Conservation (phyloP, 2,797 vertebrate genomes). For the Bovichtus diacanthus region DNA sequence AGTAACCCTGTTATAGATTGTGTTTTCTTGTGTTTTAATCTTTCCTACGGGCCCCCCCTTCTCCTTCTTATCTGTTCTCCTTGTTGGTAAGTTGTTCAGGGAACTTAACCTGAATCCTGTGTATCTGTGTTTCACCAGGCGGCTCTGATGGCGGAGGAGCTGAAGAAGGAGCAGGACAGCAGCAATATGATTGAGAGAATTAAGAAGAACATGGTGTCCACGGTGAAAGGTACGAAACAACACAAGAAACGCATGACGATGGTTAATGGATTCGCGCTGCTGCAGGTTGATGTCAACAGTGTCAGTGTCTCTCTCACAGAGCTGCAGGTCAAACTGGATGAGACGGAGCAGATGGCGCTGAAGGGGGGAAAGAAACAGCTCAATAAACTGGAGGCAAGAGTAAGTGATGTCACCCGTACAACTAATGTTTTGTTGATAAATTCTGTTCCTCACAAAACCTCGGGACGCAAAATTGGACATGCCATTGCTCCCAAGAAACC, state of each 20-base stretch:
- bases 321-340: constrained; percentile 90
- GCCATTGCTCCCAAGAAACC: no score
- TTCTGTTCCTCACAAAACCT: no score
- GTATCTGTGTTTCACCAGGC: constrained; percentile 48
- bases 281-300: not conserved
- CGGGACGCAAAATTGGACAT: no score
- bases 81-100: not conserved
- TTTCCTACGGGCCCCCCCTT: no score
- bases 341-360: constrained; percentile 91
- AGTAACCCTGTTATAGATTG: not conserved
- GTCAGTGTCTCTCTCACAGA: constrained; percentile 72
- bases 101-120: not conserved
- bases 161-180: constrained; percentile 82
- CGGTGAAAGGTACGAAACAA: constrained; percentile 64
- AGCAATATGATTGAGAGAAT: constrained; percentile 68
- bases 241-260: no score
- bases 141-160: constrained; percentile 78
- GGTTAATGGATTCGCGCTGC: no score
- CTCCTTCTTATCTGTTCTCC: not conserved
- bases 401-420: no score
- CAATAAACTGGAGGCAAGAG: constrained; percentile 90
- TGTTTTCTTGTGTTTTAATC: not conserved
- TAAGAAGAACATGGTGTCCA: constrained; percentile 74
- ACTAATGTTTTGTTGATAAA: no score
- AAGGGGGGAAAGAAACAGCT: constrained; percentile 95